Percentiles rank a stretch among this genome's conserved stretches.
These are phyloP conservation scores for Nomada ruficornis DNA, from an alignment of 2,888 invertebrate genomes.

Conservation along the genomic window DNA sequence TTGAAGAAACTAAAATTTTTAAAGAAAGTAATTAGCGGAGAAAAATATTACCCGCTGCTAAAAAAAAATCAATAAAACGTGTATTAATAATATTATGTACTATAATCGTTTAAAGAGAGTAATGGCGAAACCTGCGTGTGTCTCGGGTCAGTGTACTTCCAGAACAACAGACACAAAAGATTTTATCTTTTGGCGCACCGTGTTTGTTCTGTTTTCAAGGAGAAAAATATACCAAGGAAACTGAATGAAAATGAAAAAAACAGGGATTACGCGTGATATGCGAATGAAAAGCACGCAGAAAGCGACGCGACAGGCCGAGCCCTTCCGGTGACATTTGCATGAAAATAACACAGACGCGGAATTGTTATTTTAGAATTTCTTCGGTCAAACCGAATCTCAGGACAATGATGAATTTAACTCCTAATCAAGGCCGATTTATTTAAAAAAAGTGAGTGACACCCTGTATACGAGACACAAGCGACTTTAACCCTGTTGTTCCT, in stretches of 20 bases:
- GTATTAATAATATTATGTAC: too few species aligned
- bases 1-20: too few species aligned
- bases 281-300: conserved; percentile 24
- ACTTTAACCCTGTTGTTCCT: not conserved
- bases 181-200: not conserved
- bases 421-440: conserved; percentile 22
- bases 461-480: not conserved
- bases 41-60: too few species aligned
- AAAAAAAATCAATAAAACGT: too few species aligned
- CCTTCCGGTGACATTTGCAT: conserved; percentile 35
- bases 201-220: conserved; percentile 5
- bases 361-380: conserved; percentile 11
- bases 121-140: not conserved
- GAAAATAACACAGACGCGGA: conserved; percentile 14
- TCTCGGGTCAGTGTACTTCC: not conserved
- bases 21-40: too few species aligned
- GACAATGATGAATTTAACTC: not conserved
- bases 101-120: too few species aligned
- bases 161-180: conserved; percentile 1
- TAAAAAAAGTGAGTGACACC: conserved; percentile 7
- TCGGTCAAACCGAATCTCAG: not conserved
- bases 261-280: not conserved
- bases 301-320: conserved; percentile 8
- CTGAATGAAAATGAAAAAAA: conserved; percentile 15
- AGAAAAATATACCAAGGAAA: conserved; percentile 26